A percentile compares a stretch with the other conserved stretches of the same genome.
These are phyloP conservation scores for Polydrusus tereticollis DNA, from an alignment of 2,888 invertebrate species.

Conservation along the genomic window DNA sequence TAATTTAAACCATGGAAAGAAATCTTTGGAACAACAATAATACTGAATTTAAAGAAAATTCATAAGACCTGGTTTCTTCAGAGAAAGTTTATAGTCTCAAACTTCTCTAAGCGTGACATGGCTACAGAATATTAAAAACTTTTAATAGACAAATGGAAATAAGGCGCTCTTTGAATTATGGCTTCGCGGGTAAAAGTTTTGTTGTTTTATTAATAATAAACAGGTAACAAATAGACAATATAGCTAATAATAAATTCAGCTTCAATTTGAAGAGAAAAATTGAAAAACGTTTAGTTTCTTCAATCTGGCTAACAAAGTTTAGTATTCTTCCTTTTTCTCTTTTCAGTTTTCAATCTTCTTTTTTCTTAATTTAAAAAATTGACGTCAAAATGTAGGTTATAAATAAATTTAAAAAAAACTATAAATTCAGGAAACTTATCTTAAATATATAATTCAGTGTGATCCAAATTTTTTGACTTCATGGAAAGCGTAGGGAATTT, in stretches of 20 bases:
- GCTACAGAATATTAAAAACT: conserved; percentile 32
- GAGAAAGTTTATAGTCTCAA: conserved; percentile 32
- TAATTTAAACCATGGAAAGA: too few species aligned
- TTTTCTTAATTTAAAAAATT: conserved; percentile 1
- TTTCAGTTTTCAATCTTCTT: conserved; percentile 5
- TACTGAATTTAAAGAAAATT: not conserved
- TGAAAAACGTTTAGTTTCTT: too few species aligned
- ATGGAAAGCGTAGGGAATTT: not conserved
- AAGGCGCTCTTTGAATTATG: conserved; percentile 21
- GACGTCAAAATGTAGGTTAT: too few species aligned
- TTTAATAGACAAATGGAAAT: conserved; percentile 31
- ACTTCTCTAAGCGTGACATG: conserved; percentile 28
- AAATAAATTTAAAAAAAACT: not conserved
- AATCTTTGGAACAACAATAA: not conserved
- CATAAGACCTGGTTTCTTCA: not conserved
- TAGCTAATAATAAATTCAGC: too few species aligned
- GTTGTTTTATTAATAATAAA: conserved; percentile 11
- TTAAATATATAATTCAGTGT: not conserved
- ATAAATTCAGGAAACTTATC: not conserved
- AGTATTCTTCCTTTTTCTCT: not conserved
- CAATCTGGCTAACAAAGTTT: too few species aligned
- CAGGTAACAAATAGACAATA: conserved; percentile 19
- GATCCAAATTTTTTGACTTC: not conserved
- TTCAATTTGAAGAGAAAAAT: too few species aligned
- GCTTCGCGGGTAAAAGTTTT: conserved; percentile 17